These are phyloP conservation scores for Rhagonycha fulva DNA, from an alignment of 2,888 invertebrate species.

Conservation along the genomic window DNA sequence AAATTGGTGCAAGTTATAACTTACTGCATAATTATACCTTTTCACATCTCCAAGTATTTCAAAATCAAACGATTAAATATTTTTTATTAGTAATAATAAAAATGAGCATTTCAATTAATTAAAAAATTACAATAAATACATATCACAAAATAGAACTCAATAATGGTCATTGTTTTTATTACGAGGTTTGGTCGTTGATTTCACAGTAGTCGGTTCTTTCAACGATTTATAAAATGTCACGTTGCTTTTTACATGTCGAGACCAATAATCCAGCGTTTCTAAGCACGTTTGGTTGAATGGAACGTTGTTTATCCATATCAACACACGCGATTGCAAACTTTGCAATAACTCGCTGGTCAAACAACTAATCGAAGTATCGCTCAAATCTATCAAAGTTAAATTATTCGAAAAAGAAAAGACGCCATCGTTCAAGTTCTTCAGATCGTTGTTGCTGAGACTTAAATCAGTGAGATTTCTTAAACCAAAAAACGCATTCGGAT, in stretches of 20 bases:
- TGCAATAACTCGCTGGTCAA: conserved; percentile 10
- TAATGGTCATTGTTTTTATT: neutral
- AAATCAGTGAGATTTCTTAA: conserved; percentile 37
- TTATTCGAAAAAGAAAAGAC: conserved; percentile 21
- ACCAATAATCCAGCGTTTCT: conserved; percentile 8
- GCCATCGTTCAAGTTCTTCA: conserved; percentile 31
- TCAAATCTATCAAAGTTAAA: conserved; percentile 15
- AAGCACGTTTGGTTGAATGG: conserved; percentile 11
- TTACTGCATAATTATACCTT: too few species aligned
- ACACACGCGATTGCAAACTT: conserved; percentile 2
- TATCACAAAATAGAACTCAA: neutral
- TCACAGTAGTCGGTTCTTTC: conserved; percentile 2
- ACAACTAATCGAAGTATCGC: conserved; percentile 13
- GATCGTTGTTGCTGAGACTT: conserved; percentile 39
- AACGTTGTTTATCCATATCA: conserved; percentile 20
- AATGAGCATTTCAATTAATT: neutral
- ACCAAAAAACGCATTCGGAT: conserved; percentile 35
- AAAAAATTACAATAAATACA: neutral
- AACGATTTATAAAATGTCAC: conserved; percentile 14
- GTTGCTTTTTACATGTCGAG: neutral
- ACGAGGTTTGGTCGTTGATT: neutral
- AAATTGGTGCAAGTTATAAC: too few species aligned
- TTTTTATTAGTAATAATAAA: neutral
- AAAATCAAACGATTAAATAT: neutral
- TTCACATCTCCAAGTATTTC: too few species aligned